Percentiles rank a stretch among this genome's conserved stretches.
Conservation (phyloP, 2,113 vertebrate species). For the Datnioides undecimradiatus region DNA sequence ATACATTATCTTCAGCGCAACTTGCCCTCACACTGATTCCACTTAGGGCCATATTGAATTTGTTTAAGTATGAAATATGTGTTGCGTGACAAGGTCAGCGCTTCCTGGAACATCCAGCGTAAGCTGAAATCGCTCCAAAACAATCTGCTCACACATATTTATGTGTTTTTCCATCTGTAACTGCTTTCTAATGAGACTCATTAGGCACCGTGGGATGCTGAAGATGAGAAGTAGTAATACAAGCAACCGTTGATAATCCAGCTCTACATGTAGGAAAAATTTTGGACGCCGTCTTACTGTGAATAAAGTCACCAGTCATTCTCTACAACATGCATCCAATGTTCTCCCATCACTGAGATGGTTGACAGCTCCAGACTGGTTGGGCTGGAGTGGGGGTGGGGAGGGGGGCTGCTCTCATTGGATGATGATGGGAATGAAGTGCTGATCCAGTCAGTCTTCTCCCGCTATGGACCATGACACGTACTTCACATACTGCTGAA, state of each 20-base stretch:
- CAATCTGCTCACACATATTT: constrained; percentile 8
- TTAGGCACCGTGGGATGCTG: background rate
- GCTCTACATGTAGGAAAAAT: constrained; percentile 14
- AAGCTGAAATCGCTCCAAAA: constrained; percentile 28
- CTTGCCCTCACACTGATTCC: constrained; percentile 58
- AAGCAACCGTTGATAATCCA: constrained; percentile 32
- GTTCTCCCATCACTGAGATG: constrained; percentile 17
- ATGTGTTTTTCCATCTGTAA: constrained; percentile 39
- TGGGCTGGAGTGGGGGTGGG: background rate
- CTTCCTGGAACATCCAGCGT: constrained; percentile 8
- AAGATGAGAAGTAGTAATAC: constrained; percentile 23
- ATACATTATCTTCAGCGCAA: constrained; percentile 63
- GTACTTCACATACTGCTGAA: constrained; percentile 33
- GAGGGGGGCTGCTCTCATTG: background rate
- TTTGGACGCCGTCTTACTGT: constrained; percentile 6
- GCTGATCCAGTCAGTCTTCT: constrained; percentile 34
- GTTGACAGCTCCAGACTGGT: constrained; percentile 7
- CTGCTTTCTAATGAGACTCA: constrained; percentile 50
- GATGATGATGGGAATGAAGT: constrained; percentile 28
- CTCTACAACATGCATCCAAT: constrained; percentile 16
- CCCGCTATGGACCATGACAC: background rate
- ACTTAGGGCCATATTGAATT: constrained; percentile 58
- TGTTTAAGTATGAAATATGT: constrained; percentile 59
- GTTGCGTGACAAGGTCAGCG: constrained; percentile 40
- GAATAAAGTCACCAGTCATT: constrained; percentile 13